Evolutionary conservation across 2,888 invertebrate species (phyloP), one percentile per base, ranked within the genome.

Genomic region (Pandemis cinnamomeana): DNA sequence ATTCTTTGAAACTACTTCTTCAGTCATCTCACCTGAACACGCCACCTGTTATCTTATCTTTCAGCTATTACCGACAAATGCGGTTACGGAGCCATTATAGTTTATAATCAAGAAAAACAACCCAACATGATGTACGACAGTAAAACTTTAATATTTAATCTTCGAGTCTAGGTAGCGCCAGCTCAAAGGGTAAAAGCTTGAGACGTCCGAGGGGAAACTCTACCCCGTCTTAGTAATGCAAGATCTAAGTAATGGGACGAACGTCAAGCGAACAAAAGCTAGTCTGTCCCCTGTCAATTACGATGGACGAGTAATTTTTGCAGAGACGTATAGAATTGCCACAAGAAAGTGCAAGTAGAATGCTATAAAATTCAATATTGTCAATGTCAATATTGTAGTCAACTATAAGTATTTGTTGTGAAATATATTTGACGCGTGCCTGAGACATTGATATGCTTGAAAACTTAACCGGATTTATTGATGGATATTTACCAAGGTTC

Each of bases 1-100:
- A 46, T 46, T 46, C 46, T 13, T 53, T 53, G n/a, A 4, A 36
- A 60, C 11, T 60, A 6, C 60, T 60, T 60, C 27, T 36, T 7
- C 36, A n/a, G 36, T 66, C 66, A 66, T 66, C 51, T 66, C 48
- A n/a, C 51, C 36, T 36, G 36, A 60, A 36, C 41, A n/a, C 4
- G 13, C 36, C 51, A 53, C 36, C 27, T 8, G 36, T 53, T 66
- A 66, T 66, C 66, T 66, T 66, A 66, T 66, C 66, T 48, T 46
- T 36, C 10, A 27, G 36, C n/a, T 42, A 66, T 51, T 46, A 46
- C 46, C 66, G n/a, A n/a, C 42, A 66, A 27, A 51, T 36, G 66
- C 36, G 51, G 51, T 41, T 62, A 15, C 36, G 27, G 5, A 36
- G 36, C 7, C 36, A 5, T 46, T 36, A 15, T 60, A 36, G 36